These are phyloP conservation scores for Eucidaris tribuloides DNA, from an alignment of 35 echinoderm and acorn worm species.

Conservation along the genomic window DNA sequence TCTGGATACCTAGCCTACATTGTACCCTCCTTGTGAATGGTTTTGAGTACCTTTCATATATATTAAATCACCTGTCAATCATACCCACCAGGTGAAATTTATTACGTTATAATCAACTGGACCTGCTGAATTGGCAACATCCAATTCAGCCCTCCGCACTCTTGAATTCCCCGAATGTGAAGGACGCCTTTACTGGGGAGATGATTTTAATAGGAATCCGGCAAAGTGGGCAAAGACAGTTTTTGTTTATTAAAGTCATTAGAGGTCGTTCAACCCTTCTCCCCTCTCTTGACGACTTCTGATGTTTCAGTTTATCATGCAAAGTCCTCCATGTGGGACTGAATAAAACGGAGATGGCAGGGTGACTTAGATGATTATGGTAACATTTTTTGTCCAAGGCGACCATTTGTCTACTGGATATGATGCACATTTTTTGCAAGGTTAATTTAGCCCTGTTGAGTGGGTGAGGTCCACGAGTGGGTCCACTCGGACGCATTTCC, in stretches of 20 bases:
- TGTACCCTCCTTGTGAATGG: too few relatives aligned
- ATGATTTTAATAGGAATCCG: not conserved
- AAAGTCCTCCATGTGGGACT: too few relatives aligned
- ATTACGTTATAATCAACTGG: not conserved
- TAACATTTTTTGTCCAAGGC: too few relatives aligned
- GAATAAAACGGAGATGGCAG: too few relatives aligned
- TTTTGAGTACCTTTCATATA: too few relatives aligned
- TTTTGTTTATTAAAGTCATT: not conserved
- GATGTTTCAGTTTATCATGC: not conserved
- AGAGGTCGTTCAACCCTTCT: constrained; percentile 18
- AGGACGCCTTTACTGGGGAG: not conserved
- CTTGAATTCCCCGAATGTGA: not conserved
- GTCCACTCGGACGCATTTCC: not conserved
- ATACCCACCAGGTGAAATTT: not conserved
- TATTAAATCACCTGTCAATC: constrained; percentile 28
- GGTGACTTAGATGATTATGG: too few relatives aligned
- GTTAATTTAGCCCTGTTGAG: too few relatives aligned
- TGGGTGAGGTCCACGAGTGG: not conserved
- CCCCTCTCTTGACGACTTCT: not conserved
- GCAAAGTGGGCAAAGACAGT: not conserved
- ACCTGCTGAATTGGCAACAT: not conserved
- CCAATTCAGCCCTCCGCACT: not conserved
- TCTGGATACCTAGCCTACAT: too few relatives aligned
- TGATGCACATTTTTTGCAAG: too few relatives aligned
- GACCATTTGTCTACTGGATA: too few relatives aligned